phyloP scores from a whole-genome alignment of 2,797 vertebrate species.

The Nothura maculosa region DNA sequence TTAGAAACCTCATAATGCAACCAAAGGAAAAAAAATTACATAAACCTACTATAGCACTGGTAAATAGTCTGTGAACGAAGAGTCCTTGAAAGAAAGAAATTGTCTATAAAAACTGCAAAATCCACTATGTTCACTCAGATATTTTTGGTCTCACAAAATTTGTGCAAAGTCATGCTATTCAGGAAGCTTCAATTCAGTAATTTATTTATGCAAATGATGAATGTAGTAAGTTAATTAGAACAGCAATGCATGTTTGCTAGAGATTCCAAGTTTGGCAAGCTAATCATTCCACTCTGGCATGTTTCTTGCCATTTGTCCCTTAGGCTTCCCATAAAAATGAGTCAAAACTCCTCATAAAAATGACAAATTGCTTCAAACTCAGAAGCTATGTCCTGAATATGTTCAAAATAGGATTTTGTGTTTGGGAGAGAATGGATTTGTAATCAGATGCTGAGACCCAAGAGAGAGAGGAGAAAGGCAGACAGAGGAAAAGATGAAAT shows the following conservation, averaged over 20 bases:
- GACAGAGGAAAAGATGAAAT: slow-evolving; percentile 53
- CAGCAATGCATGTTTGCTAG: slow-evolving; percentile 66
- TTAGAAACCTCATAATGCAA: not conserved
- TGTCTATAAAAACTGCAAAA: not conserved
- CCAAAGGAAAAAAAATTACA: not conserved
- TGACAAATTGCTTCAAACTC: slow-evolving; percentile 63
- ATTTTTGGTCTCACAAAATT: slow-evolving; percentile 33
- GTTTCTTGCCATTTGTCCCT: slow-evolving; percentile 52
- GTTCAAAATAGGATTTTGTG: slow-evolving; percentile 69
- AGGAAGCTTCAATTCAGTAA: slow-evolving; percentile 48
- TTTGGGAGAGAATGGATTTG: slow-evolving; percentile 45
- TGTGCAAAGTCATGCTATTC: slow-evolving; percentile 60
- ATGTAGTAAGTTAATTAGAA: slow-evolving; percentile 69
- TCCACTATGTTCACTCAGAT: not conserved
- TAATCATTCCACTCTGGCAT: slow-evolving; percentile 56
- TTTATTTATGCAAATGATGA: slow-evolving; percentile 71
- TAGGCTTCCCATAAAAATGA: slow-evolving; percentile 66
- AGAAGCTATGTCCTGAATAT: slow-evolving; percentile 62
- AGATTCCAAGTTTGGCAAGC: slow-evolving; percentile 65
- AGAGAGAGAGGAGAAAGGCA: slow-evolving; percentile 42
- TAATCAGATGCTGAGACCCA: slow-evolving; percentile 60
- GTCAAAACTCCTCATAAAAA: slow-evolving; percentile 72
- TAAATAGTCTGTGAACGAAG: slow-evolving; percentile 21
- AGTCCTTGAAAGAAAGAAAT: not conserved
- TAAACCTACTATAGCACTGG: not conserved